A percentile compares a stretch with the other conserved stretches of the same genome.
Conservation (phyloP, 2,113 vertebrate species). For the Ailuropoda melanoleuca region DNA sequence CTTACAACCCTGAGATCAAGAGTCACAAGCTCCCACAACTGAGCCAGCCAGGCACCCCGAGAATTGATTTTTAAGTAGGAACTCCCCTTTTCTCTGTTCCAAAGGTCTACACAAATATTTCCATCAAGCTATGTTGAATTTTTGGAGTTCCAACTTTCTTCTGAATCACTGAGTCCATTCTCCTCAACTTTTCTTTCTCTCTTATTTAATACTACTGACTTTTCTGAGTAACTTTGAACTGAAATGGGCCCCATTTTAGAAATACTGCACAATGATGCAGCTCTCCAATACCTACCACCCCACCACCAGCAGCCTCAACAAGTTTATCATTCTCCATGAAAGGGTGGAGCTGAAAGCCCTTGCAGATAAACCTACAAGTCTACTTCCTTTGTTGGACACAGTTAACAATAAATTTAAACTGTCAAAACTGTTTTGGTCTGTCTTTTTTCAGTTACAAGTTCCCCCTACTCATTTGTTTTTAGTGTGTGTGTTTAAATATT, state of each 20-base stretch:
- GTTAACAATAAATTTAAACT: conserved; percentile 31
- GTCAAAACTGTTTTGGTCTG: conserved; percentile 50
- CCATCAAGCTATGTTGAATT: not conserved
- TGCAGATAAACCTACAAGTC: not conserved
- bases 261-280: not conserved
- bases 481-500: not conserved
- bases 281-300: not conserved
- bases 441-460: not conserved
- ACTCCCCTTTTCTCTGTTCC: not conserved
- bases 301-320: no score
- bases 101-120: not conserved
- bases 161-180: not conserved
- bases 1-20: not conserved
- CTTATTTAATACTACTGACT: not conserved
- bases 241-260: not conserved
- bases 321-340: not conserved
- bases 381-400: conserved; percentile 53
- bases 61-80: not conserved
- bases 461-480: not conserved
- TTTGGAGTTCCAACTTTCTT: not conserved
- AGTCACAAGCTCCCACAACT: not conserved
- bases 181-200: not conserved
- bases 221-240: not conserved
- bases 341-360: not conserved
- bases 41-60: not conserved